Conservation (phyloP, 2,113 vertebrate genomes). For the Chaetorhynchus papuensis region DNA sequence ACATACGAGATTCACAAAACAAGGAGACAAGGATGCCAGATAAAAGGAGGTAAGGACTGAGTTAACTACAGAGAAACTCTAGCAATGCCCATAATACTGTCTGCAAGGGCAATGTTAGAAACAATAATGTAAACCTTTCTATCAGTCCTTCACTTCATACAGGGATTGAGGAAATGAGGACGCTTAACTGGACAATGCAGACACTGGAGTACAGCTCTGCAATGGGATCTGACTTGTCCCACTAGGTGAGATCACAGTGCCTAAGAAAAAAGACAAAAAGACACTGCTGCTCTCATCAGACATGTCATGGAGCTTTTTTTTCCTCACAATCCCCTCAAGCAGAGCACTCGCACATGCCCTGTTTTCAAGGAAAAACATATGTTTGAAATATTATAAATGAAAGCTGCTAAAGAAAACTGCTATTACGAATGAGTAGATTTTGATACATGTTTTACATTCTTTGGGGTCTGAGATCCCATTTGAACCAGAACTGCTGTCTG, state of each 20-base stretch:
- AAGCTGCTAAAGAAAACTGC: background rate
- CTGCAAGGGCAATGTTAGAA: background rate
- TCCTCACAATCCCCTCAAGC: background rate
- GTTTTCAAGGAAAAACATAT: background rate
- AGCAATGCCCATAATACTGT: background rate
- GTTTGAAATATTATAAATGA: background rate
- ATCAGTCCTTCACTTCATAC: background rate
- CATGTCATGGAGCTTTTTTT: background rate
- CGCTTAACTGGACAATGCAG: background rate
- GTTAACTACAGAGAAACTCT: background rate
- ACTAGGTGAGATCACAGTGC: background rate
- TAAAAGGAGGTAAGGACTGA: background rate
- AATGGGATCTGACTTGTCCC: background rate
- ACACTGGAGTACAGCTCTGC: background rate
- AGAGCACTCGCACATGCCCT: background rate
- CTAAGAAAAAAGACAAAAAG: background rate
- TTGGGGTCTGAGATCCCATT: background rate
- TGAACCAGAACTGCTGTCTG: conserved; percentile 8
- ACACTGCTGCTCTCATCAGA: background rate
- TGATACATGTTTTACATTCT: background rate
- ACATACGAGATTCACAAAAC: background rate
- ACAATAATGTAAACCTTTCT: background rate
- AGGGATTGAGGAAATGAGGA: background rate
- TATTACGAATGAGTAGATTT: background rate
- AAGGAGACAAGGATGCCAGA: background rate